A percentile compares a stretch with the other conserved stretches of the same genome.
phyloP scores from a whole-genome alignment of 30 jellyfish, hydroid and myxozoan species.

The Hydractinia echinata region DNA sequence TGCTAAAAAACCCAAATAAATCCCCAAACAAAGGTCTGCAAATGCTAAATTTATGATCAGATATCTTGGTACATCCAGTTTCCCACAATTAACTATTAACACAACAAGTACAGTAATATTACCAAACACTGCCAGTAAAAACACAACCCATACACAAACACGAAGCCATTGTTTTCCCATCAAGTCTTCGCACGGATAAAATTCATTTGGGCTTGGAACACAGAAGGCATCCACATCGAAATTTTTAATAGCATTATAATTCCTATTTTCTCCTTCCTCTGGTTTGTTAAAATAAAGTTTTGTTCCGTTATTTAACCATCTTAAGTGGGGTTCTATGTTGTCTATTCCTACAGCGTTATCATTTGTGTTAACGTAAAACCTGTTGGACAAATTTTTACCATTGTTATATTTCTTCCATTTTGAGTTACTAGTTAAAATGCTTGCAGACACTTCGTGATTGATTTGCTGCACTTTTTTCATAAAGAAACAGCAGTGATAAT shows the following conservation, averaged over 20 bases:
- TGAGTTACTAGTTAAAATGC: background rate
- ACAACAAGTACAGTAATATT: conserved; percentile 72
- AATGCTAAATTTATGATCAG: conserved; percentile 78
- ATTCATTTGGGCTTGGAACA: conserved; percentile 82
- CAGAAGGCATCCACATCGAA: conserved; percentile 40
- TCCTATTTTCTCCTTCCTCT: conserved; percentile 1
- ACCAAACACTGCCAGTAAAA: conserved; percentile 81
- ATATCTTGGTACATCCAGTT: conserved; percentile 81
- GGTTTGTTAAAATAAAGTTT: conserved; percentile 13
- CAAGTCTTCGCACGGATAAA: conserved; percentile 95
- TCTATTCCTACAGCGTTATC: conserved; percentile 17
- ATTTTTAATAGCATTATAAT: background rate
- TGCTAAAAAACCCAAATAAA: conserved; percentile 80
- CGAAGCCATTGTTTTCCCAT: conserved; percentile 94
- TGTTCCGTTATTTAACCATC: conserved; percentile 23
- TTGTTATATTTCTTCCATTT: background rate
- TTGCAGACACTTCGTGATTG: background rate
- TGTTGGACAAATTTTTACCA: background rate
- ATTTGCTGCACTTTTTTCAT: conserved; percentile 35
- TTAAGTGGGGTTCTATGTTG: conserved; percentile 45
- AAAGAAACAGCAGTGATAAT: conserved; percentile 94
- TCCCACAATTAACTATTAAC: conserved; percentile 52
- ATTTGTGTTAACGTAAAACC: background rate
- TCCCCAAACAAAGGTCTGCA: conserved; percentile 80
- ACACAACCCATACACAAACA: conserved; percentile 90